Percentiles rank a stretch among this genome's conserved stretches.
These are phyloP conservation scores for Morone chrysops DNA, from an alignment of 2,113 vertebrate genomes.

Conservation along the genomic window DNA sequence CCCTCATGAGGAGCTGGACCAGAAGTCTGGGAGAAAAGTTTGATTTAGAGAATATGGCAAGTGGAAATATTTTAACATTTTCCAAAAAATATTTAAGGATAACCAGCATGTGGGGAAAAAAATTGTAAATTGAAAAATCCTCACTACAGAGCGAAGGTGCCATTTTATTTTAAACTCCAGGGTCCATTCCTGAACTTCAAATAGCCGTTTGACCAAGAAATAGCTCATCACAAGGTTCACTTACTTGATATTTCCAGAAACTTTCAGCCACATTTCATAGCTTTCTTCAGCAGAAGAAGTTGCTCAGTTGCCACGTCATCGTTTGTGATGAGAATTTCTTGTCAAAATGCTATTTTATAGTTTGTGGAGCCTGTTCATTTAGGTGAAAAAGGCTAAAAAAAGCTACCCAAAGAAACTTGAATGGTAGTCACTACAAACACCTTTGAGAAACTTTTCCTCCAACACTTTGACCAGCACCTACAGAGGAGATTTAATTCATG, in stretches of 20 bases:
- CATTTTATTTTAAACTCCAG: neutral
- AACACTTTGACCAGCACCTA: neutral
- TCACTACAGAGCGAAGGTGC: neutral
- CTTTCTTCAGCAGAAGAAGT: neutral
- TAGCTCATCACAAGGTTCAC: neutral
- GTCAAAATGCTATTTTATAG: neutral
- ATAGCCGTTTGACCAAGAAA: neutral
- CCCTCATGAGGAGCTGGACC: neutral
- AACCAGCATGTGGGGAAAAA: no score
- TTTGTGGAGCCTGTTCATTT: neutral
- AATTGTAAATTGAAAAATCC: neutral
- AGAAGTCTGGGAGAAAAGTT: neutral
- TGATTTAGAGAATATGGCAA: neutral
- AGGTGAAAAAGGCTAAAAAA: neutral
- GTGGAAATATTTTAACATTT: neutral
- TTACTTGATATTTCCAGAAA: neutral
- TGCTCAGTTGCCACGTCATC: neutral
- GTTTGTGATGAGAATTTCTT: neutral
- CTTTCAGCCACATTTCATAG: neutral
- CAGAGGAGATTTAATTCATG: neutral
- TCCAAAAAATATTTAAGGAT: no score
- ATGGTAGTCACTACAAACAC: neutral
- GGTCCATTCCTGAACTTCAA: neutral
- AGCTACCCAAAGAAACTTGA: neutral
- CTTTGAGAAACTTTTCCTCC: neutral